These are phyloP conservation scores for Zaprionus inermis DNA, from an alignment of 1,140 invertebrate genomes.

Conservation along the genomic window DNA sequence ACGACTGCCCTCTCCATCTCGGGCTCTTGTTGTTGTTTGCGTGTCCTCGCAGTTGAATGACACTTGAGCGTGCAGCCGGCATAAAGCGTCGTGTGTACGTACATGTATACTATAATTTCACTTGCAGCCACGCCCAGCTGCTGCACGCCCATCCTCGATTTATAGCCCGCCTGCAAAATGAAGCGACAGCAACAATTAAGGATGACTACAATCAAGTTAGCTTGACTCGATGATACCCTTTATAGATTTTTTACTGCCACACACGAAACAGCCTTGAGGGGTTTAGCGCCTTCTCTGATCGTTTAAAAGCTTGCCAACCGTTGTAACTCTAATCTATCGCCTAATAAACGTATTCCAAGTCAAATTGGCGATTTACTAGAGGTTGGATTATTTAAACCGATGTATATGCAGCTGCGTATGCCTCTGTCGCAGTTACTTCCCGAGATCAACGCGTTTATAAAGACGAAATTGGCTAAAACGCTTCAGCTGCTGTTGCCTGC, in stretches of 20 bases:
- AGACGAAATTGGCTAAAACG: neutral
- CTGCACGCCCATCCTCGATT: neutral
- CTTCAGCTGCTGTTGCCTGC: neutral
- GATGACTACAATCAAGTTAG: neutral
- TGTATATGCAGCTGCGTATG: neutral
- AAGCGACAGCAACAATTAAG: constrained; percentile 16
- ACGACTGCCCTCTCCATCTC: constrained; percentile 28
- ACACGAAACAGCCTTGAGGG: no score
- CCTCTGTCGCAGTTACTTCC: no score
- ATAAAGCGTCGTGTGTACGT: neutral
- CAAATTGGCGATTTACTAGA: neutral
- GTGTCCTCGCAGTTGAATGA: constrained; percentile 58
- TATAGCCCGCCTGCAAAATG: constrained; percentile 25
- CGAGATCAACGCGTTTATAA: neutral
- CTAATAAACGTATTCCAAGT: no score
- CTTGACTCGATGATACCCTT: neutral
- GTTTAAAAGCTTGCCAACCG: no score
- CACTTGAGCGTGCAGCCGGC: constrained; percentile 33
- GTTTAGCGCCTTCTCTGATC: no score
- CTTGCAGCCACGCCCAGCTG: neutral
- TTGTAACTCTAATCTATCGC: neutral
- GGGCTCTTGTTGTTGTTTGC: constrained; percentile 33
- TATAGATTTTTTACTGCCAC: neutral
- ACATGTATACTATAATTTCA: constrained; percentile 24
- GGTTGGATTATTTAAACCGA: neutral